Percentiles rank a stretch among this genome's conserved stretches.
These are phyloP conservation scores for Pelochelys cantorii DNA, from an alignment of 2,797 vertebrate genomes.

Conservation along the genomic window DNA sequence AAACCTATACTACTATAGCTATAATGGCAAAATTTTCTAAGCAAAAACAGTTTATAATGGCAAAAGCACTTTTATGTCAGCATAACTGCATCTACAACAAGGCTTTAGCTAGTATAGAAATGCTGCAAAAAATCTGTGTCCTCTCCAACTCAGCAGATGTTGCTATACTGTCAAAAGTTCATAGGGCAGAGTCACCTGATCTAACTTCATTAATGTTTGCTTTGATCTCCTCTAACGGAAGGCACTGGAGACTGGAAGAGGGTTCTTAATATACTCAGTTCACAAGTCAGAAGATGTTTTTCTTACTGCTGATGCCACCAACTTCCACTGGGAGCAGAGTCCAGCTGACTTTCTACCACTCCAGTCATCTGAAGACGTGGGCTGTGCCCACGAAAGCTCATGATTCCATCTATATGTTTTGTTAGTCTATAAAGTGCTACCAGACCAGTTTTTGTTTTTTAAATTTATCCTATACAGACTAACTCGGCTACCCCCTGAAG, in stretches of 20 bases:
- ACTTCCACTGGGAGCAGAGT: neutral
- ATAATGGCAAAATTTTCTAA: slow-evolving; percentile 52
- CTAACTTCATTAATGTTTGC: neutral
- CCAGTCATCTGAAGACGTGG: no score
- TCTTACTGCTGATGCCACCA: neutral
- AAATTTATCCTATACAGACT: no score
- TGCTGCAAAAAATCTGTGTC: neutral
- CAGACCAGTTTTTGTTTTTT: no score
- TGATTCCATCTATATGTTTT: no score
- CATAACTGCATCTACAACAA: slow-evolving; percentile 43
- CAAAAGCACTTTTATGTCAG: slow-evolving; percentile 43
- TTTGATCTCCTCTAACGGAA: neutral
- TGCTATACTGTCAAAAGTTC: neutral
- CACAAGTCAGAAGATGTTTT: no score
- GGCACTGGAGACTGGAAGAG: neutral
- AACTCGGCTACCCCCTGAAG: no score
- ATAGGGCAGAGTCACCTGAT: neutral
- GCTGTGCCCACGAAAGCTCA: no score
- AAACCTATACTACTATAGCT: slow-evolving; percentile 67
- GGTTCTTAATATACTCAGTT: rapidly evolving
- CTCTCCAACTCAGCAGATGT: neutral
- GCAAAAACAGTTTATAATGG: slow-evolving; percentile 42
- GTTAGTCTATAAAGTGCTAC: no score
- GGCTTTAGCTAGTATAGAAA: neutral
- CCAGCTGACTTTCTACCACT: neutral